phyloP scores from a whole-genome alignment of 2,888 invertebrate genomes.

The Trissolcus brochymenae region DNA sequence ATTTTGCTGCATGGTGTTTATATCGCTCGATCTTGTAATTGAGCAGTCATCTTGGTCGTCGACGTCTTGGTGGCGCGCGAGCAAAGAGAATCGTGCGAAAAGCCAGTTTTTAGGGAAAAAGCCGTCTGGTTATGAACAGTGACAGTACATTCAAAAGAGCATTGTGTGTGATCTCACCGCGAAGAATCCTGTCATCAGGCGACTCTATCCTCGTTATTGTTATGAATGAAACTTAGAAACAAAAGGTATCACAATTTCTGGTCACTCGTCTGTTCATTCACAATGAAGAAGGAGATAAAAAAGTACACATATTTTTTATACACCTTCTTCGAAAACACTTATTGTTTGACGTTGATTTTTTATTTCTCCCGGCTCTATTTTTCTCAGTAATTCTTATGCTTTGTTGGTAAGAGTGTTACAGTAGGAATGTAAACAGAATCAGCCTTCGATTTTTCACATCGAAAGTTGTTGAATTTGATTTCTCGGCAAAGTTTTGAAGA shows the following conservation, averaged over 20 bases:
- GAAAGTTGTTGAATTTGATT: background rate
- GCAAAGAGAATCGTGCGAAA: conserved; percentile 57
- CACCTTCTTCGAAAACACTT: background rate
- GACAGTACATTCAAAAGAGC: conserved; percentile 41
- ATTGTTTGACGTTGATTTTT: conserved; percentile 14
- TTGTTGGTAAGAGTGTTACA: conserved; percentile 53
- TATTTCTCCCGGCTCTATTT: conserved; percentile 1
- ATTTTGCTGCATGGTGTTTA: conserved; percentile 63
- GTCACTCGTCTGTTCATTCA: conserved; percentile 29
- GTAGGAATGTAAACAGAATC: conserved; percentile 22
- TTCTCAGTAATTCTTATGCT: conserved; percentile 33
- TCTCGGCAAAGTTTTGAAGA: too few species aligned
- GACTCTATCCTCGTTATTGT: conserved; percentile 50
- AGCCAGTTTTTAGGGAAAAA: conserved; percentile 41
- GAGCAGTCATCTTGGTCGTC: conserved; percentile 57
- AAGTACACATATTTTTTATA: conserved; percentile 15
- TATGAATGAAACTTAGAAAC: conserved; percentile 53
- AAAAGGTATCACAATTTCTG: conserved; percentile 56
- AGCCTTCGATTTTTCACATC: conserved; percentile 26
- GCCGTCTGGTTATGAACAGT: conserved; percentile 28
- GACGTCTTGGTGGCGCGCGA: conserved; percentile 52
- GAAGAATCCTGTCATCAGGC: conserved; percentile 48
- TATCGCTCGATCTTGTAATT: conserved; percentile 59
- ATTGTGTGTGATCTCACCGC: conserved; percentile 58
- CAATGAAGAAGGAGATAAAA: too few species aligned